phyloP scores from a whole-genome alignment of 1,140 invertebrate species.

The Hetaerina americana region DNA sequence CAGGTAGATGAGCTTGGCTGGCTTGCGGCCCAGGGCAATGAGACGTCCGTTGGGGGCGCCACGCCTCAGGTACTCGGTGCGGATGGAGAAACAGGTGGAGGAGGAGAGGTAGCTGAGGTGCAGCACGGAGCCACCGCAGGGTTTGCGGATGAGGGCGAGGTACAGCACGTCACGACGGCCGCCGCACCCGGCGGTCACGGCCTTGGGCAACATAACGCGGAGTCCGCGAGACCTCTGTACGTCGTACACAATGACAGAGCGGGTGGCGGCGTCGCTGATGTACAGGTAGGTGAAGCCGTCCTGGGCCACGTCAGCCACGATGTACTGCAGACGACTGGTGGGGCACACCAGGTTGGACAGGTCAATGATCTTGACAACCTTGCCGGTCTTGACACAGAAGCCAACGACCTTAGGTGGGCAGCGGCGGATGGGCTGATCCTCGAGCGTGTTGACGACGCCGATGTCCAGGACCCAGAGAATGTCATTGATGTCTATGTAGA shows the following conservation, averaged over 20 bases:
- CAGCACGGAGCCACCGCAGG: slow-evolving; percentile 32
- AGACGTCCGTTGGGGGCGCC: slow-evolving; percentile 36
- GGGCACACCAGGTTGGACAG: slow-evolving; percentile 35
- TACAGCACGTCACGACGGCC: slow-evolving; percentile 39
- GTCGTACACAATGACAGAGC: slow-evolving; percentile 48
- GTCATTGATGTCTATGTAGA: slow-evolving; percentile 36
- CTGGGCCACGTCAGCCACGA: slow-evolving; percentile 39
- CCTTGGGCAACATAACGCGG: slow-evolving; percentile 38
- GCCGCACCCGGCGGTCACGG: slow-evolving; percentile 26
- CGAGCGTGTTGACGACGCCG: slow-evolving; percentile 48
- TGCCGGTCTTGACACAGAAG: slow-evolving; percentile 40
- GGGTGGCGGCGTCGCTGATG: slow-evolving; percentile 44
- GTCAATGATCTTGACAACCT: slow-evolving; percentile 44
- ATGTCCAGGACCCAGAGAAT: slow-evolving; percentile 51
- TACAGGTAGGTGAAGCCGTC: slow-evolving; percentile 35
- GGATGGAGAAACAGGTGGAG: slow-evolving; percentile 39
- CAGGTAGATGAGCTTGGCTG: slow-evolving; percentile 38
- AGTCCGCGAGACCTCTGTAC: slow-evolving; percentile 38
- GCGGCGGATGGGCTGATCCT: slow-evolving; percentile 39
- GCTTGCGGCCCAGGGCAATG: slow-evolving; percentile 39
- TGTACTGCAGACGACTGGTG: slow-evolving; percentile 45
- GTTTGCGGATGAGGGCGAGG: slow-evolving; percentile 34
- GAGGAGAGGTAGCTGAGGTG: slow-evolving; percentile 46
- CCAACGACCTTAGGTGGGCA: slow-evolving; percentile 51
- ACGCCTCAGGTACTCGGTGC: slow-evolving; percentile 34